phyloP scores from a whole-genome alignment of 2,797 vertebrate species.

The Hydrolagus colliei region DNA sequence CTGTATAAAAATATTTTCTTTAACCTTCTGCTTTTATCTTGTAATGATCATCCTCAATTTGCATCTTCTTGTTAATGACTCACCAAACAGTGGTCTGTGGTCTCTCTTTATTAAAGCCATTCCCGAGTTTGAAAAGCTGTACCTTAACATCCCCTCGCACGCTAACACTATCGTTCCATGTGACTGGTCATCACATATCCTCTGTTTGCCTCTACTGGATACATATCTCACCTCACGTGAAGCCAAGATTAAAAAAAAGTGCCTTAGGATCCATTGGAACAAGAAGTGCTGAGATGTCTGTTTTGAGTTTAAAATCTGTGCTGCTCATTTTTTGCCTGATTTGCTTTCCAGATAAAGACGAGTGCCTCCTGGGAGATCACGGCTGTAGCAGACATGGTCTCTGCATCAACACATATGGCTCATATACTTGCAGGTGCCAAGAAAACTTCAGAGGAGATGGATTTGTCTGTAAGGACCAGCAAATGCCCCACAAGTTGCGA shows the following conservation, averaged over 20 bases:
- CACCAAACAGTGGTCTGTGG: too few species aligned
- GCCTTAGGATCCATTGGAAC: background rate
- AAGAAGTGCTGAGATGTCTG: background rate
- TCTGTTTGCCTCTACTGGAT: background rate
- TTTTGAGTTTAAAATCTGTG: background rate
- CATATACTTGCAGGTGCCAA: slow-evolving; percentile 55
- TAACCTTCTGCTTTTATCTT: too few species aligned
- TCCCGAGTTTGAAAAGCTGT: too few species aligned
- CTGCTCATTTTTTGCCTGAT: slow-evolving; percentile 20
- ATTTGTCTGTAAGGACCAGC: slow-evolving; percentile 53
- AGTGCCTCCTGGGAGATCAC: slow-evolving; percentile 55
- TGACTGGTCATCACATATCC: background rate
- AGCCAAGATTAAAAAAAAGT: background rate
- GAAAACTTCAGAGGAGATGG: slow-evolving; percentile 49
- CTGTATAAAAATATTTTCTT: too few species aligned
- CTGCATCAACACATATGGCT: slow-evolving; percentile 57
- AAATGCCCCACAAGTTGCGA: slow-evolving; percentile 46
- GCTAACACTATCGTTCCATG: background rate
- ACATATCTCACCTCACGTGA: background rate
- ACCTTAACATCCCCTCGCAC: too few species aligned
- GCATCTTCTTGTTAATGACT: too few species aligned
- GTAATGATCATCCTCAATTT: too few species aligned
- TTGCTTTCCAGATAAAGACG: slow-evolving; percentile 50
- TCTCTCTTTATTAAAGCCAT: too few species aligned
- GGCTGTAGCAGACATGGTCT: slow-evolving; percentile 52